Percentiles rank a stretch among this genome's conserved stretches.
Conservation (phyloP, 2,113 vertebrate genomes). For the Alces alces region DNA sequence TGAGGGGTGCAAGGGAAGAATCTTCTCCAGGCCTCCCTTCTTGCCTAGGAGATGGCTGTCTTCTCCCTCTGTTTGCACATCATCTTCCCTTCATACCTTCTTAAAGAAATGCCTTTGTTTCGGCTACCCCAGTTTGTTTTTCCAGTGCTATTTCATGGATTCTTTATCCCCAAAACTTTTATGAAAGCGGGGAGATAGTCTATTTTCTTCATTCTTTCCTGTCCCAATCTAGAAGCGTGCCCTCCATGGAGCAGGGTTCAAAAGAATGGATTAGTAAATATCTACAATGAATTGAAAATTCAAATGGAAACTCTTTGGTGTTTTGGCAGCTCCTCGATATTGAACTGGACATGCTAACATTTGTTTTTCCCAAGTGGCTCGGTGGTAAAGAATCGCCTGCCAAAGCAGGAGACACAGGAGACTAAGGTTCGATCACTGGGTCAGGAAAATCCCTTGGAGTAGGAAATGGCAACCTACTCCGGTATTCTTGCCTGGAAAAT, state of each 20-base stretch:
- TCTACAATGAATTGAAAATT: not conserved
- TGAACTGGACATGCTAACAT: not conserved
- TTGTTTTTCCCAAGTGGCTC: not conserved
- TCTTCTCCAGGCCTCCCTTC: not conserved
- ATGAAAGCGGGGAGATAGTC: not conserved
- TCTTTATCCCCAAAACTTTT: not conserved
- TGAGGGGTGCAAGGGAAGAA: not conserved
- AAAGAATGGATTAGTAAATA: not conserved
- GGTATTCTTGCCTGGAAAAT: not conserved
- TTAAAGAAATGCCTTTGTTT: not conserved
- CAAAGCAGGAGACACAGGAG: not conserved
- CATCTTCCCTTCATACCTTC: not conserved
- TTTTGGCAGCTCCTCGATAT: not conserved
- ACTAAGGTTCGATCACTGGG: not conserved
- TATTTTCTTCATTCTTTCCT: not conserved
- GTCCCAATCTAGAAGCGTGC: not conserved
- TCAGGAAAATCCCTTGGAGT: not conserved
- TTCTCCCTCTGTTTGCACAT: not conserved
- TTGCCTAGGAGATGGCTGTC: not conserved
- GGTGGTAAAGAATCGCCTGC: not conserved
- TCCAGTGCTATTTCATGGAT: not conserved
- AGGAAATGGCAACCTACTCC: not conserved
- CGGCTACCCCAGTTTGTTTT: fast-evolving
- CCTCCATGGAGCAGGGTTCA: not conserved
- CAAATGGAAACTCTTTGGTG: not conserved